Base-by-base conservation (phyloP, 2,888 invertebrate genomes). In the Troilus luridus region DNA sequence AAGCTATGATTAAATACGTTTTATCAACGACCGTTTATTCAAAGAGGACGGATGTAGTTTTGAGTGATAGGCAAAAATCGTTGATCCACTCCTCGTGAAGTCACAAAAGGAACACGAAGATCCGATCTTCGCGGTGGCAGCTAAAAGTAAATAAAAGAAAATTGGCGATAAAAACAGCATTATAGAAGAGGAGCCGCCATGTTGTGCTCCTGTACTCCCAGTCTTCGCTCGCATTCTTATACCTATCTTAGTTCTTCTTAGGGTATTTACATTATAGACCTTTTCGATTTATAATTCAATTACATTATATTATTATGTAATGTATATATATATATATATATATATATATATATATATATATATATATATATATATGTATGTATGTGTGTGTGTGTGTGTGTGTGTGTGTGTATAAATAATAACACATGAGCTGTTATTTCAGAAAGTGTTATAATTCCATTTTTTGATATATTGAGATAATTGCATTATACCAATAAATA, bases 61-160 rank as follows among this genome's bases (percentile, higher is more conserved):
- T 67, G 5, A 24, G 24, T 67, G 24, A 24, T 67, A 2, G 24
- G 14, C 24, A 67, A 67, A 67, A 67, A 67, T 14, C 12, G 24
- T 67, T 11, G 67, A 12, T 67, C 24, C 24, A 67, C 67, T 14
- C 11, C 67, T 67, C 41, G 41, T 41, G 41, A 12, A 67, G 12
- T 67, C 24, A 67, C 67, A 67, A 67, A 67, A 67, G 67, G 67
- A 67, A 67, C 24, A 67, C 5, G 67, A 67, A 0, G 67, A 67
- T 24, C 24, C 24, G 67, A 10, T 67, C 67, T 67, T 24, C n/a
- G 67, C 67, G 67, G 67, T 24, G 67, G 24, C 67, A 67, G 67
- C 24, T 67, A 24, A 67, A 67, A 24, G 67, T 67, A 67, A 67
- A 67, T 67, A 67, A 67, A 67, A 67, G 64, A 67, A 67, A 67